Percentiles rank a stretch among this genome's conserved stretches.
phyloP scores from a whole-genome alignment of 1,140 invertebrate species.

The Hirudo medicinalis region DNA sequence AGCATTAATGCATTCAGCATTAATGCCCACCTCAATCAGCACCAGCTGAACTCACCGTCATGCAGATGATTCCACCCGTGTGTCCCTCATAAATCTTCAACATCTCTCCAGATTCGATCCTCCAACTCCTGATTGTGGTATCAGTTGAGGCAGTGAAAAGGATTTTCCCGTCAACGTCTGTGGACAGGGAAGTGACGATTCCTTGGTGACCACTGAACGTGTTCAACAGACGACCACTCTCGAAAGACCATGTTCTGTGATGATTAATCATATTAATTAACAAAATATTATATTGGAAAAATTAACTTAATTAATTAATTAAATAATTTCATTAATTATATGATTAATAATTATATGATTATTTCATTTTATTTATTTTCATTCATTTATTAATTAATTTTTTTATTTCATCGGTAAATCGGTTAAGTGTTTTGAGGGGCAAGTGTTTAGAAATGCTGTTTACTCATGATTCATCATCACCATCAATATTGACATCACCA shows the following conservation, averaged over 20 bases:
- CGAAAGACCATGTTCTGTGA: conserved; percentile 41
- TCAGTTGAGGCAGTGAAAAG: conserved; percentile 46
- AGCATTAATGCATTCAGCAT: no score
- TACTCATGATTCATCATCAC: no score
- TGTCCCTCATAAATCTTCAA: conserved; percentile 44
- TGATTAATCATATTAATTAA: no score
- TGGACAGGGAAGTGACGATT: conserved; percentile 44
- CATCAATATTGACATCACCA: no score
- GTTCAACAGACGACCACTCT: conserved; percentile 41
- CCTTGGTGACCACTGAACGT: conserved; percentile 43
- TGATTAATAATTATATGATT: no score
- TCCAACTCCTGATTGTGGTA: conserved; percentile 44
- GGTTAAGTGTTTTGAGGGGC: not conserved
- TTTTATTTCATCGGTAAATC: no score
- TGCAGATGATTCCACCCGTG: conserved; percentile 43
- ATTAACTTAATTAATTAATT: no score
- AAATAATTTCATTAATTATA: no score
- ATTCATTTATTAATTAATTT: no score
- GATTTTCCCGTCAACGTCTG: conserved; percentile 37
- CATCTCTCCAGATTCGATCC: conserved; percentile 40
- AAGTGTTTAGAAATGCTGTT: not conserved
- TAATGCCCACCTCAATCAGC: no score
- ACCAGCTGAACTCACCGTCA: conserved; percentile 34
- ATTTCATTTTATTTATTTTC: no score
- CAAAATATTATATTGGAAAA: no score